Evolutionary conservation across 2,888 invertebrate species (phyloP), one percentile per base, ranked within the genome.

Genomic region (Boloria selene): DNA sequence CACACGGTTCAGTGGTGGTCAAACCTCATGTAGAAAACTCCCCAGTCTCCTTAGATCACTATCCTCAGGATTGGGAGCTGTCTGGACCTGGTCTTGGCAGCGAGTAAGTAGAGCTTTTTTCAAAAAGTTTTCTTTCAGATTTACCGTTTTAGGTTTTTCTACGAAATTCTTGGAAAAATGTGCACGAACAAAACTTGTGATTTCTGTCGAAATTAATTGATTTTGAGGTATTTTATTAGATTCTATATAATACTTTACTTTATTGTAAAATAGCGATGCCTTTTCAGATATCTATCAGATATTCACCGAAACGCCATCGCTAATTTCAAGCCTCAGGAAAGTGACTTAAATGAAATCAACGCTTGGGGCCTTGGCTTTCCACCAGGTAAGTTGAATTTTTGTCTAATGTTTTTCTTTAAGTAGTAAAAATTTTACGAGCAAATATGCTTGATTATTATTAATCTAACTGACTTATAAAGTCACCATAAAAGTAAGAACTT

Each of bases 81-180:
- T 94, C 94, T 3, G 94, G 94, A 3, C 94, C 94, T 7, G 94
- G 94, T 16, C 83, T 94, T 72, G 94, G 94, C 51, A 93, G 93
- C 75, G 94, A 94, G 94, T 94, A 77, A 92, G 94, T 90, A 66
- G 47, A 7, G 5, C 22, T 49, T 54, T 10, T n/a, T 22, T 13
- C 7, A 60, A 50, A 54, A 53, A 58, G 6, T 17, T 50, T 50
- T 7, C 31, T 2, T 38, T 38, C 31, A 38, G 7, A 10, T 10
- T 38, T 10, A 38, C 7, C 7, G 0, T 38, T 38, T 38, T 38
- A 38, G 10, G 31, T 38, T 10, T 7, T 10, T 3, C 5, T 5
- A 6, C 5, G 5, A 31, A 31, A 31, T 31, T 3, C 22, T n/a
- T n/a, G n/a, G 22, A 22, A 22, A 22, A 22, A 22, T 22, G 22